These are phyloP conservation scores for Eristalis arbustorum DNA, from an alignment of 2,888 invertebrate genomes.

Conservation along the genomic window DNA sequence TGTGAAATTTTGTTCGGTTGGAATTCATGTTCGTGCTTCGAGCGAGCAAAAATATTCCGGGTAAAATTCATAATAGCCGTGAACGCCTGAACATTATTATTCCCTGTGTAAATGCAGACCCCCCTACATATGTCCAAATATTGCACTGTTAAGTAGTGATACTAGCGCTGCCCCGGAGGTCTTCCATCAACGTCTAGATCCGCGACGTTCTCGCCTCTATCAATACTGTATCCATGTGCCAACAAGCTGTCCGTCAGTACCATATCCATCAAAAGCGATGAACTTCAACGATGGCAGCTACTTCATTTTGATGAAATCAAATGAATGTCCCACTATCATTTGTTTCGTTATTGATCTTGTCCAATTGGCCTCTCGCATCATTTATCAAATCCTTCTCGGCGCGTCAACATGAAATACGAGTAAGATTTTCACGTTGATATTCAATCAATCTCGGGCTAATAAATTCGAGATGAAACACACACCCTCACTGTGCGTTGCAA, in stretches of 20 bases:
- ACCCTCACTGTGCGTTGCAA: slow-evolving; percentile 9
- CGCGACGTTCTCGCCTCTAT: background rate
- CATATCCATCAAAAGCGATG: background rate
- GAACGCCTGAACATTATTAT: no score
- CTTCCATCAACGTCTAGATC: background rate
- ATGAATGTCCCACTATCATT: background rate
- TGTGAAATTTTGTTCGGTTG: no score
- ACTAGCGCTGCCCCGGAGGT: no score
- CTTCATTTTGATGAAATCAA: background rate
- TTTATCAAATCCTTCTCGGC: slow-evolving; percentile 30
- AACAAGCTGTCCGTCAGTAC: background rate
- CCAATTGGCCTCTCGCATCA: slow-evolving; percentile 15
- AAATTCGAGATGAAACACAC: slow-evolving; percentile 40
- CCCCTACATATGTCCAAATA: no score
- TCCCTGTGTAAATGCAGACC: no score
- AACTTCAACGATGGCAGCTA: no score
- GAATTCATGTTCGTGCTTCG: no score
- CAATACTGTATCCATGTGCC: background rate
- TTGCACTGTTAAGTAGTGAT: no score
- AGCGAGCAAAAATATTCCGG: no score
- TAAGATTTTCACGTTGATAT: slow-evolving; percentile 44
- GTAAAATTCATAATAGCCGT: no score
- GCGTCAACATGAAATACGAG: slow-evolving; percentile 49
- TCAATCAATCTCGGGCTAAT: slow-evolving; percentile 56
- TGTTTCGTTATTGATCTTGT: slow-evolving; percentile 1